Evolutionary conservation across 2,113 vertebrate species (phyloP), one percentile per base, ranked within the genome.

Genomic region (Cheilinus undulatus): DNA sequence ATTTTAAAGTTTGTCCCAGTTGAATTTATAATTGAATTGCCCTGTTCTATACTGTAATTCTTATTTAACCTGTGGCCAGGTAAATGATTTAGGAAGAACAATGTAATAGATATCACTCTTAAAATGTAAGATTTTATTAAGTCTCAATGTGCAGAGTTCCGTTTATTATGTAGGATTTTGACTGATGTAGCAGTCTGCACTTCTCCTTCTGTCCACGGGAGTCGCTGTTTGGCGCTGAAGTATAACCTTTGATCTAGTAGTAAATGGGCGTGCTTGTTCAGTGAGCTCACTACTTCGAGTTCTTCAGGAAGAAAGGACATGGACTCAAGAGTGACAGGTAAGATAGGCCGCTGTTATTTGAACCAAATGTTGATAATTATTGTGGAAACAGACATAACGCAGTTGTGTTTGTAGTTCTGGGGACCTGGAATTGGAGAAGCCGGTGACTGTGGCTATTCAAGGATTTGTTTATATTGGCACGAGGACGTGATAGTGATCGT

Each of bases 191-290:
- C 3, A 4, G 70, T 51, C 36, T 48, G 73, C 30, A 2, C 7
- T 54, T 48, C 57, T 4, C 23, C 2, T 1, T 26, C 0, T 50
- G 67, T 11, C 73, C 75, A 45, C 63, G 1, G 42, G 65, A 1
- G 86, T 56, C 82, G 81, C 82, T 75, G 69, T 43, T 52, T 26
- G 3, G 2, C 10, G 22, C 52, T 15, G 11, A 15, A 40, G 43
- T 0, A 10, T 90, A 89, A 91, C 89, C 91, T 92, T 92, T 91
- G 88, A 58, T 86, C 86, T 7, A 79, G 72, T 69, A 52, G 64
- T 58, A 60, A 68, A 75, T 73, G 80, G 88, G 80, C 78, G 86
- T 86, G 75, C 73, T 70, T 43, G 1, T 3, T 45, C n/a, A 6
- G 24, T 23, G 23, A 0, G n/a, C 11, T 63, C 66, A n/a, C 10